phyloP scores from a whole-genome alignment of 2,797 vertebrate genomes.

The Lepidocolaptes lacrymiger region DNA sequence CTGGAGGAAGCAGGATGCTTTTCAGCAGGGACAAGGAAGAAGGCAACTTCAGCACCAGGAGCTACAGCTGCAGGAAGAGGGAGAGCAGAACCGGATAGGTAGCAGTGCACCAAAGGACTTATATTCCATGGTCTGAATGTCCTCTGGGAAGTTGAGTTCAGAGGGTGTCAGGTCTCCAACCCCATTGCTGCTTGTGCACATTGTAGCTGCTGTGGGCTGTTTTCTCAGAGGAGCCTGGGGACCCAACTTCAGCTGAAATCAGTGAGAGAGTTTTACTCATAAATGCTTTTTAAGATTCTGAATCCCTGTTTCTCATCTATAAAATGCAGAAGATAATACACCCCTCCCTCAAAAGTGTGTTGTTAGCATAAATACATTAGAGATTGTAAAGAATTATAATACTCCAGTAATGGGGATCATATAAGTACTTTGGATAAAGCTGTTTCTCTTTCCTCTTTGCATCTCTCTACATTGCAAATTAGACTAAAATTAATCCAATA shows the following conservation, averaged over 20 bases:
- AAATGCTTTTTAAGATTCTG: not conserved
- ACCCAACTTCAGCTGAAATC: not conserved
- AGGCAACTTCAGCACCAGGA: not conserved
- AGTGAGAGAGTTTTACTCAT: not conserved
- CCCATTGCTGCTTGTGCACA: accelerated
- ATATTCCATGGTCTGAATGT: not conserved
- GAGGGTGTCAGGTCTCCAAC: not conserved
- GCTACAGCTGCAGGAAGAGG: not conserved
- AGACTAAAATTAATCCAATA: conserved; percentile 50
- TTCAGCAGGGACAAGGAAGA: not conserved
- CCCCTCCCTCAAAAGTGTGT: accelerated
- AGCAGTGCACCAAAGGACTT: not conserved
- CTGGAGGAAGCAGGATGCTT: not conserved
- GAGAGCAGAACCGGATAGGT: not conserved
- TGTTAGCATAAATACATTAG: not conserved
- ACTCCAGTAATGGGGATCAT: not conserved
- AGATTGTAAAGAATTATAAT: conserved; percentile 40
- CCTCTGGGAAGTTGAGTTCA: not conserved
- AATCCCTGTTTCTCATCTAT: not conserved
- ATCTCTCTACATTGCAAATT: conserved; percentile 20
- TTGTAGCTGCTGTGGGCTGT: not conserved
- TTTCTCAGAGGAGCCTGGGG: not conserved
- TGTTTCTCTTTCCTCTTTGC: not conserved
- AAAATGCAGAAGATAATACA: not conserved
- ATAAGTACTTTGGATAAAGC: not conserved